Evolutionary conservation across 2,888 invertebrate species (phyloP).

Genomic region (Fragum whitleyi): DNA sequence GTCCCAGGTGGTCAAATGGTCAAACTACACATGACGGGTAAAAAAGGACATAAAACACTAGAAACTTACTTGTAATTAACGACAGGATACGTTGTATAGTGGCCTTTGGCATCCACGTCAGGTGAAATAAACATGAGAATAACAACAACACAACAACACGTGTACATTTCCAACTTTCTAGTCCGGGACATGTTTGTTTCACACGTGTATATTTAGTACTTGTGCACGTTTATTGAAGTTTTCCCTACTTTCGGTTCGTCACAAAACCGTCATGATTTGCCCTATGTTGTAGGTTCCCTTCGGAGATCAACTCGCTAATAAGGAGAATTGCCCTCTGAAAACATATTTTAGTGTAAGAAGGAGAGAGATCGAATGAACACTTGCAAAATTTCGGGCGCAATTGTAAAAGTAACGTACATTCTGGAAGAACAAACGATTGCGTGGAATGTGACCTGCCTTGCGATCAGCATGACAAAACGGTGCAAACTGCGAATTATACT

Average conservation of each 20-base stretch:
- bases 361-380: no score
- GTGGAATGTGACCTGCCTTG: no score
- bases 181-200: background rate
- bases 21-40: no score
- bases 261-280: background rate
- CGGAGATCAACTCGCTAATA: background rate
- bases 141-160: background rate
- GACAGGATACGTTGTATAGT: background rate
- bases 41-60: no score
- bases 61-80: constrained; percentile 8
- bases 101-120: constrained; percentile 5
- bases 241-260: background rate
- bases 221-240: background rate
- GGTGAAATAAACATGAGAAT: background rate
- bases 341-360: no score
- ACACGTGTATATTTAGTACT: background rate
- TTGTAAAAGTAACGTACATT: no score
- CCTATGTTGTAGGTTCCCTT: background rate
- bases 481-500: no score
- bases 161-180: background rate
- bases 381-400: no score
- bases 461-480: no score
- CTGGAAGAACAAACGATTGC: no score
- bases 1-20: no score
- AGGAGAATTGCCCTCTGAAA: no score